Percentiles rank a stretch among this genome's conserved stretches.
Conservation (phyloP, 2,113 vertebrate genomes). For the Poicephalus meyeri region DNA sequence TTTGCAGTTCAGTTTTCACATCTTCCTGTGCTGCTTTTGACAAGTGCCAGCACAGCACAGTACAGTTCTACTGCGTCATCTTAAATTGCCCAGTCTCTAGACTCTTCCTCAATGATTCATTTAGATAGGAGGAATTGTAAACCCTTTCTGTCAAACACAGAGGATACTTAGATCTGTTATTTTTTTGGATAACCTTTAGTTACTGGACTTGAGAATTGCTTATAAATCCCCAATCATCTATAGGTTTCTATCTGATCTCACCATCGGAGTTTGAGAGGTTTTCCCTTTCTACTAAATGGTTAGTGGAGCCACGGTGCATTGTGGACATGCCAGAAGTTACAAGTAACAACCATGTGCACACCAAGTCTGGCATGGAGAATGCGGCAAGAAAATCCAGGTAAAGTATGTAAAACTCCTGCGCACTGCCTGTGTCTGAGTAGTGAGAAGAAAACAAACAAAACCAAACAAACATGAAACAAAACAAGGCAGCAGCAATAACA, state of each 20-base stretch:
- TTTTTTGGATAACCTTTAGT: neutral
- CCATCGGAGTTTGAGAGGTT: constrained; percentile 97
- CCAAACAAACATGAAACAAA: neutral
- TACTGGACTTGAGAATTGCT: neutral
- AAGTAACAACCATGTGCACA: constrained; percentile 9
- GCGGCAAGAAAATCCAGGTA: constrained; percentile 75
- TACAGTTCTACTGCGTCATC: neutral
- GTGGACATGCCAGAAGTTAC: constrained; percentile 76
- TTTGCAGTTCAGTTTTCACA: neutral
- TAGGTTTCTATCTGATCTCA: constrained; percentile 97
- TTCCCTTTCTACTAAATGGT: constrained; percentile 89
- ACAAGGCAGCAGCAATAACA: neutral
- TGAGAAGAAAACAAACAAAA: neutral
- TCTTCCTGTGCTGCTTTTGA: neutral
- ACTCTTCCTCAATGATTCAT: neutral
- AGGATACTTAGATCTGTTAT: neutral
- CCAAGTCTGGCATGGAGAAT: constrained; percentile 61
- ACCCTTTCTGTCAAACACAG: neutral
- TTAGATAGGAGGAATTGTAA: neutral
- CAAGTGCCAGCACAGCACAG: neutral
- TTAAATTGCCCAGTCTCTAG: neutral
- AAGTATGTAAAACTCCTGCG: neutral
- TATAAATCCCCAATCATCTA: neutral
- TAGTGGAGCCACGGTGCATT: constrained; percentile 89
- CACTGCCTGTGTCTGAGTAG: neutral